Conservation (phyloP, 2,113 vertebrate species). For the Festucalex cinctus region DNA sequence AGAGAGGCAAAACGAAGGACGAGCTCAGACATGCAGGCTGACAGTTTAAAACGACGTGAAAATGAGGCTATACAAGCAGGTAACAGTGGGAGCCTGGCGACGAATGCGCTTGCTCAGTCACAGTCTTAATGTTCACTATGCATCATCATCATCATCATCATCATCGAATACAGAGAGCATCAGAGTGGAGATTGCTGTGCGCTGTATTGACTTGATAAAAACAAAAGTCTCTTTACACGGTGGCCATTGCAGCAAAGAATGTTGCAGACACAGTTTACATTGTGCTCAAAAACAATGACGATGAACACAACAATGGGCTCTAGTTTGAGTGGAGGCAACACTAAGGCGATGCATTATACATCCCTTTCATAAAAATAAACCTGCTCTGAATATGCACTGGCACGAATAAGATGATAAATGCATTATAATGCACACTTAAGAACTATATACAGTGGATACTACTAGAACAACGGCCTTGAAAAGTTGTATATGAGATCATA, state of each 20-base stretch:
- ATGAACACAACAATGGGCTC: not conserved
- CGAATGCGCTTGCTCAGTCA: constrained; percentile 41
- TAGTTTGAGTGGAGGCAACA: not conserved
- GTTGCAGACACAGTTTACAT: constrained; percentile 16
- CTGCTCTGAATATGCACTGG: constrained; percentile 6
- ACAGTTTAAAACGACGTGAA: constrained; percentile 43
- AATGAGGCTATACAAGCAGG: constrained; percentile 53
- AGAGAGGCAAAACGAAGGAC: constrained; percentile 20
- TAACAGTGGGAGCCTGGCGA: constrained; percentile 18
- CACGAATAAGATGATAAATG: constrained; percentile 7
- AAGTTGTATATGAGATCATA: constrained; percentile 11
- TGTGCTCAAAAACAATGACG: constrained; percentile 12
- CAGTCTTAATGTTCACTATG: constrained; percentile 29
- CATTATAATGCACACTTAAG: not conserved
- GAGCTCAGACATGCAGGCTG: not conserved
- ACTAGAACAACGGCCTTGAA: constrained; percentile 1
- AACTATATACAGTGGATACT: not conserved
- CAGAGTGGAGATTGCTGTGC: constrained; percentile 32
- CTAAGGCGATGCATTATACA: not conserved
- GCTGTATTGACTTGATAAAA: constrained; percentile 50
- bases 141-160: constrained; percentile 37
- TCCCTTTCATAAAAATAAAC: constrained; percentile 17
- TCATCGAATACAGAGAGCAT: constrained; percentile 37
- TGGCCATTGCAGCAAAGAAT: constrained; percentile 33
- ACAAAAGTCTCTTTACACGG: constrained; percentile 43